phyloP scores from a whole-genome alignment of 2,797 vertebrate species.

The Sphenopsis melanotis region DNA sequence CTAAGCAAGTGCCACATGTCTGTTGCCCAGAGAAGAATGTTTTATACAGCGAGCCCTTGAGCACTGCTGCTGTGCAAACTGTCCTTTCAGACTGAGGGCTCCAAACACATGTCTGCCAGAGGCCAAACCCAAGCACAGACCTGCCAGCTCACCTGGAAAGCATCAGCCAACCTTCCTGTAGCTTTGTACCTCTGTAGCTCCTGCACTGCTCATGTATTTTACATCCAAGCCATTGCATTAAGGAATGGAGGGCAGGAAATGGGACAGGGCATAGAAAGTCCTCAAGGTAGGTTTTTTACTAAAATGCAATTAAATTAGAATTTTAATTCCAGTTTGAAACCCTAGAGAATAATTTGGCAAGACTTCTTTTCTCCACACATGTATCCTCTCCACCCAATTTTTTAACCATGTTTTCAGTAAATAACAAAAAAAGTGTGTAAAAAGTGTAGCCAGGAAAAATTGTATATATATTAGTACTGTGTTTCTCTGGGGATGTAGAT shows the following conservation, averaged over 20 bases:
- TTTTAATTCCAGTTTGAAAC: background rate
- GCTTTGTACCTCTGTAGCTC: background rate
- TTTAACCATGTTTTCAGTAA: background rate
- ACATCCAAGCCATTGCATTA: background rate
- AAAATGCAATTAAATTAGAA: background rate
- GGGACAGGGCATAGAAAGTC: background rate
- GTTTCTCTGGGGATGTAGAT: background rate
- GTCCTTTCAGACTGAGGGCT: background rate
- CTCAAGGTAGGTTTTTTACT: background rate
- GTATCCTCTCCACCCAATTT: background rate
- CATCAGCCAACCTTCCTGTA: background rate
- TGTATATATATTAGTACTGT: background rate
- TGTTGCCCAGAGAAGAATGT: background rate
- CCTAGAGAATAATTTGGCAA: background rate
- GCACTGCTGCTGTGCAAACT: background rate
- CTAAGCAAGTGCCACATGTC: accelerated
- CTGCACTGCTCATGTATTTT: background rate
- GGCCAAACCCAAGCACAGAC: background rate
- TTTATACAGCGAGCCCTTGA: background rate
- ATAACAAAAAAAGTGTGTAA: background rate
- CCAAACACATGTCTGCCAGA: accelerated
- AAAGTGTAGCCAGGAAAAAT: background rate
- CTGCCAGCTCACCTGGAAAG: background rate
- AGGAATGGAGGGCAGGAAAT: background rate
- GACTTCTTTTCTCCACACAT: background rate